phyloP scores from a whole-genome alignment of 2,888 invertebrate species.

The Drosophila maculinotata region DNA sequence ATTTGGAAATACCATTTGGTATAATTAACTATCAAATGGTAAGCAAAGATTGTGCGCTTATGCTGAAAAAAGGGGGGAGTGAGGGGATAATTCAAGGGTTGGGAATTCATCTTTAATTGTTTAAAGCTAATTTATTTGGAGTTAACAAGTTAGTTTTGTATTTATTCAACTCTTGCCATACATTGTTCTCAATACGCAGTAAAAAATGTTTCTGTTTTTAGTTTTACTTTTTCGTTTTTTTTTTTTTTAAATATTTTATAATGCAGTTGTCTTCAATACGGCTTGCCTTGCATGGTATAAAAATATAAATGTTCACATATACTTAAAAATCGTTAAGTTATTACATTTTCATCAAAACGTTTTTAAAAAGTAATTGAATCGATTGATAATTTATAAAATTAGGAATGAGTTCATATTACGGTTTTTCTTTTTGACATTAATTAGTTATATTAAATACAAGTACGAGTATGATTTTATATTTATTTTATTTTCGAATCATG shows the following conservation, averaged over 20 bases:
- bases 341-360: conserved; percentile 51
- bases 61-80: conserved; percentile 12
- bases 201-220: conserved; percentile 65
- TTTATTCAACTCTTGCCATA: conserved; percentile 53
- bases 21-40: conserved; percentile 12
- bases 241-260: conserved; percentile 42
- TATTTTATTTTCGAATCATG: conserved; percentile 3
- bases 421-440: conserved; percentile 17
- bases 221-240: conserved; percentile 40
- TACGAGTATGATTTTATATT: conserved; percentile 16
- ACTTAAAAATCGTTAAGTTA: conserved; percentile 67
- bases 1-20: conserved; percentile 11
- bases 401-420: conserved; percentile 41
- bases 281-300: conserved; percentile 74
- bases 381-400: conserved; percentile 52
- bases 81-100: conserved; percentile 26
- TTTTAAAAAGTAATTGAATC: conserved; percentile 54
- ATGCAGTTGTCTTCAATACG: conserved; percentile 57
- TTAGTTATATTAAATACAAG: conserved; percentile 30
- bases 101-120: conserved; percentile 29
- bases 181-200: conserved; percentile 53
- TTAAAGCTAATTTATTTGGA: conserved; percentile 73
- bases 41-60: conserved; percentile 24
- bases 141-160: conserved; percentile 44
- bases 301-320: conserved; percentile 80